Conservation (phyloP, 2,888 invertebrate genomes). For the Clepsis dumicolana region DNA sequence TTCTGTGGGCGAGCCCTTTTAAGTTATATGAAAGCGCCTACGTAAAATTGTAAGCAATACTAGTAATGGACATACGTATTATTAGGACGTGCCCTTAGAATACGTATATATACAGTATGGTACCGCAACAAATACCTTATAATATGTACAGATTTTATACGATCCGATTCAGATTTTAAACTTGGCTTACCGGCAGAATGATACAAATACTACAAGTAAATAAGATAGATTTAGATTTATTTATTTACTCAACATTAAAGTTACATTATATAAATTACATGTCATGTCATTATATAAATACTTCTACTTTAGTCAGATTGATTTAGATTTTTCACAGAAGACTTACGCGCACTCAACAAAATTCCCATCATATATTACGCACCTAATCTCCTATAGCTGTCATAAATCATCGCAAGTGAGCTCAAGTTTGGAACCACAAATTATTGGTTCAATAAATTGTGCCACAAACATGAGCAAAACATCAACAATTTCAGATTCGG, state of each 20-base stretch:
- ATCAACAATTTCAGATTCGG: conserved; percentile 81
- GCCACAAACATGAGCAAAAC: conserved; percentile 77
- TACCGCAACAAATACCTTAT: background rate
- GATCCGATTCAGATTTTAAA: no score
- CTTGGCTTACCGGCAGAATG: conserved; percentile 10
- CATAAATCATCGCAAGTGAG: conserved; percentile 61
- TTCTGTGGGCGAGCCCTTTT: conserved; percentile 67
- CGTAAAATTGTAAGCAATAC: conserved; percentile 64
- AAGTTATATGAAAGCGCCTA: conserved; percentile 61
- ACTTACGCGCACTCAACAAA: conserved; percentile 34
- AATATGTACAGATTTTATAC: background rate
- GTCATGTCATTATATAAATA: conserved; percentile 6
- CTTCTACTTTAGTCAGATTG: background rate
- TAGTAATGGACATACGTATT: conserved; percentile 58
- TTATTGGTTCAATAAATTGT: conserved; percentile 76
- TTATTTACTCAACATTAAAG: no score
- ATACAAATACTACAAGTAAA: conserved; percentile 5
- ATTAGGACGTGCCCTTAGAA: conserved; percentile 46
- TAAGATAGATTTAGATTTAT: no score
- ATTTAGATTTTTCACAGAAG: conserved; percentile 15
- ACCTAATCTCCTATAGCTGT: conserved; percentile 39
- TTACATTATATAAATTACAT: no score
- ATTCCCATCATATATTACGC: conserved; percentile 56
- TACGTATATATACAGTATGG: conserved; percentile 16
- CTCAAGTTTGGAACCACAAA: conserved; percentile 67